Evolutionary conservation across 2,113 vertebrate genomes (phyloP), one percentile per base, ranked within the genome.

Genomic region (Ceyx cyanopectus): DNA sequence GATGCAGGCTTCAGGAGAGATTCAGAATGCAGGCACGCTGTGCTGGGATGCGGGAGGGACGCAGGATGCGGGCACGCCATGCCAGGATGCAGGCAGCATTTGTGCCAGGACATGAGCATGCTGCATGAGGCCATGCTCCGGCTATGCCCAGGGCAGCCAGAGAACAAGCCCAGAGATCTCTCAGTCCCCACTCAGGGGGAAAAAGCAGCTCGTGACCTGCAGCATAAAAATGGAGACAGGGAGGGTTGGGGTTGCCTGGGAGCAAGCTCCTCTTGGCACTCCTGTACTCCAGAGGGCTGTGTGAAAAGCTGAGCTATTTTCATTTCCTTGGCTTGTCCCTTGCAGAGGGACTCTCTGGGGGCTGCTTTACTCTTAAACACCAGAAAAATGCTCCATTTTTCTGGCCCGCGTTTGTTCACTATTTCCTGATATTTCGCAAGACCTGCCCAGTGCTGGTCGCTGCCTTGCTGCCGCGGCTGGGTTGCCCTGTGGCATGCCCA

Each of bases 401-500:
- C 81, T 63, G 23, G 30, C 14, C 17, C 1, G 0, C 2, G 0
- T 66, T 86, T 86, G 29, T 29, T 61, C 43, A 43, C 23, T 15
- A 2, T 86, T 84, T 92, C 53, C 57, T 51, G 54, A 9, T 10
- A 9, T 30, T 68, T 22, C 4, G 2, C 17, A 82, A 67, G 60
- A 32, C 19, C 62, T 20, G 56, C 19, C 4, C 1, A 1, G 60
- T 7, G 1, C 2, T 6, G 32, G 61, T 29, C 18, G 0, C 54
- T n/a, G 73, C 78, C 57, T 58, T 9, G 5, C 62, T 70, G 70
- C 34, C 2, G 0, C 23, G 11, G 78, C 45, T 19, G 67, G n/a
- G 37, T 5, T 30, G 24, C 19, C n/a, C 48, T 1, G 0, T 19
- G n/a, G 40, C 9, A 0, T 68, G 14, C 12, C 62, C 37, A 0